Base-by-base conservation (phyloP, 2,113 vertebrate species). In the Spea multiplicata region DNA sequence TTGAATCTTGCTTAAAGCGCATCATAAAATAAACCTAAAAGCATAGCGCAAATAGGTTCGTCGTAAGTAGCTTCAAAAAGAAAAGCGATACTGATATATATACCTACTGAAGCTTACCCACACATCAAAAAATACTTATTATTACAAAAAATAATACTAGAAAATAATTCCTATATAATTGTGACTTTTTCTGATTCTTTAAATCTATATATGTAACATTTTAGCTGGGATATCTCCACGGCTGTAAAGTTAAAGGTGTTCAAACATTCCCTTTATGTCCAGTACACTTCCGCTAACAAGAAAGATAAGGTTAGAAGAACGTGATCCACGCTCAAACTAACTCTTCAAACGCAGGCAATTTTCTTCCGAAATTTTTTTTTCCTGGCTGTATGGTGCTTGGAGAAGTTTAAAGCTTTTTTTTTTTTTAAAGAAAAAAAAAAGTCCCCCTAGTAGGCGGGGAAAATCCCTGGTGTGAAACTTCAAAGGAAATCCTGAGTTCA, bases 401-500 rank as follows among this genome's bases (percentile, higher is more conserved):
- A 83, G 81, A 76, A 80, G 8, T 78, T 87, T 85, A 82, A 82
- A 88, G 76, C 74, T 30, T 57, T 84, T 86, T 53, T 52, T 52
- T 59, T 59, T 86, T 76, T 70, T 81, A 47, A 62, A 57, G 44
- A 64, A 46, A 72, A 74, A 52, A 83, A n/a, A 80, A 69, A 75
- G 73, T 50, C 68, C 70, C 86, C 68, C 81, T 47, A n/a, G 89
- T 84, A 86, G 88, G 86, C 86, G 87, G 88, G 90, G 85, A 87
- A 91, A 92, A 81, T 83, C 87, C 88, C 87, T 71, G 82, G 84
- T 87, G 85, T 89, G 88, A 88, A 76, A 89, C 88, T 91, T 91
- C 88, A 91, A 92, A 91, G 86, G 81, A 82, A 85, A 91, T 85
- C 86, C 75, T 81, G 87, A 85, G 83, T 87, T 90, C 87, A 84